Conservation (phyloP, 2,888 invertebrate genomes). For the Drosophila ezoana region DNA sequence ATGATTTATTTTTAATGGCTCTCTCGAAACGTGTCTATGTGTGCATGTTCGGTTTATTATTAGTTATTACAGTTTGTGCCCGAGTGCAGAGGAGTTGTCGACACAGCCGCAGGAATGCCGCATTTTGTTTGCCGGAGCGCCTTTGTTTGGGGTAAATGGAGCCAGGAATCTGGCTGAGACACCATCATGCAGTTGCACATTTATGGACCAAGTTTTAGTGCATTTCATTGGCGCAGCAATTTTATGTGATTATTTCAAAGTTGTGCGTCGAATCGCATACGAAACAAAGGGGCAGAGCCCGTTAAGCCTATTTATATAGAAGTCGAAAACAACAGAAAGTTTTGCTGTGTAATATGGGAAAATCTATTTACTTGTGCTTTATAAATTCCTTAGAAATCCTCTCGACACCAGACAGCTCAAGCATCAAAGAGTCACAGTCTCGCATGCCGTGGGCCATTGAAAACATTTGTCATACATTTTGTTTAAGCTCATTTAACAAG, state of each 20-base stretch:
- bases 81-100: slow-evolving; percentile 44
- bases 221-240: slow-evolving; percentile 32
- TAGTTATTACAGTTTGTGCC: slow-evolving; percentile 58
- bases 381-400: slow-evolving; percentile 52
- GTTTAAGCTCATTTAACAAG: slow-evolving; percentile 47
- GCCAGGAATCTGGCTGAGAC: slow-evolving; percentile 13
- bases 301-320: slow-evolving; percentile 4
- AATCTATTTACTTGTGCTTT: slow-evolving; percentile 28
- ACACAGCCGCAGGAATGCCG: slow-evolving; percentile 50
- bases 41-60: slow-evolving; percentile 55
- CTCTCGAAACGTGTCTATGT: slow-evolving; percentile 45
- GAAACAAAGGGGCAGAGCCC: not conserved
- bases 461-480: slow-evolving; percentile 69
- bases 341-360: slow-evolving; percentile 25
- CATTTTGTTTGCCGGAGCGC: slow-evolving; percentile 4
- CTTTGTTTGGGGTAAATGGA: slow-evolving; percentile 1
- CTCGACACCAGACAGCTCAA: slow-evolving; percentile 17
- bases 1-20: slow-evolving; percentile 70
- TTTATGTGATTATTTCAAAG: slow-evolving; percentile 35
- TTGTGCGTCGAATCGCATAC: slow-evolving; percentile 11
- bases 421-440: slow-evolving; percentile 49
- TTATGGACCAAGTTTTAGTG: slow-evolving; percentile 40
- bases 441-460: slow-evolving; percentile 50
- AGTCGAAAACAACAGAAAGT: slow-evolving; percentile 19
- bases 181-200: slow-evolving; percentile 26